Evolutionary conservation across 2,797 vertebrate genomes (phyloP), one percentile per base, ranked within the genome.

Genomic region (Ctenopoma kingsleyae): DNA sequence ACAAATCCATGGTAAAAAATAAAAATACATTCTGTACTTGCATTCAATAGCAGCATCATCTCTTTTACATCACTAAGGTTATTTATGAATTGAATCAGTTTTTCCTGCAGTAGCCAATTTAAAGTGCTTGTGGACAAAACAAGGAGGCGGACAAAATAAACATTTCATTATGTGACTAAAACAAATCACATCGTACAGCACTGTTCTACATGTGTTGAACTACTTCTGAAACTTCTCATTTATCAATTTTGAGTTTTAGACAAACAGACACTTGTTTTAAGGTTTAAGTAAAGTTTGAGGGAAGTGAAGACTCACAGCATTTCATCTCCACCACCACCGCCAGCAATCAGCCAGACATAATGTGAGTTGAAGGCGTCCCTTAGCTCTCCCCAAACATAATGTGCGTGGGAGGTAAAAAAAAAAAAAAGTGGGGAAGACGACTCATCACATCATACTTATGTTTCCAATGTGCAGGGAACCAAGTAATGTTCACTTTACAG

Each of bases 381-480:
- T 35, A 60, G 43, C 48, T 71, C 44, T 38, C 54, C 58, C 46
- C 41, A 35, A 66, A 74, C 60, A 59, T 53, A 60, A 69, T 58
- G 71, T 66, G 75, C 27, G 60, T 75, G 71, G 80, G 75, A 77
- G 32, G 61, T 8, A 57, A 44, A 46, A 58, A 46, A 32, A 27
- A 30, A 6, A 7, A 32, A 32, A 74, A 69, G 35, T n/a, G 22
- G 56, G 35, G 50, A 60, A 35, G 62, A 64, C 46, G 30, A 76
- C 53, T 71, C 62, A 67, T 72, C 67, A 52, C 17, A 62, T 61
- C 49, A 35, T 19, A 75, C 71, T 76, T 71, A 70, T 16, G 64
- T 56, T 55, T 8, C 57, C 38, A 54, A 61, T 66, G 74, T 81
- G 81, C 38, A 20, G 43, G 53, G 59, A 53, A 32, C 17, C 46